phyloP scores from a whole-genome alignment of 2,113 vertebrate species.

The Boulengeromyrus knoepffleri region DNA sequence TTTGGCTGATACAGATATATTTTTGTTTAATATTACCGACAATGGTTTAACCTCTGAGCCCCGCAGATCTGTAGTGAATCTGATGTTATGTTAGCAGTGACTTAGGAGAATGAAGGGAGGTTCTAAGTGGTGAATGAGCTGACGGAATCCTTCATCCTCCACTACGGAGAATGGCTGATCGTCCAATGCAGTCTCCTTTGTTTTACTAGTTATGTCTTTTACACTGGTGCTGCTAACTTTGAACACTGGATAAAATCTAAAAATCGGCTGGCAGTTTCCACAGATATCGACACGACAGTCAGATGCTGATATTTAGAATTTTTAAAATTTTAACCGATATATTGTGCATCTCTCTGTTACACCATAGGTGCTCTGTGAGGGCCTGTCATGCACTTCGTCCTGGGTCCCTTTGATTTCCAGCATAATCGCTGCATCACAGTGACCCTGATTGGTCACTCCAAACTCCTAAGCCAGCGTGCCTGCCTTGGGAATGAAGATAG shows the following conservation, averaged over 20 bases:
- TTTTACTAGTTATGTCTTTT: neutral
- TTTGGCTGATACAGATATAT: neutral
- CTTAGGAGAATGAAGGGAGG: neutral
- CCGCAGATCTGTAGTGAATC: neutral
- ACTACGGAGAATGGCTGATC: neutral
- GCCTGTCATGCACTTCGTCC: neutral
- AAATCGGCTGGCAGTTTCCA: neutral
- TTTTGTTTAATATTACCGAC: neutral
- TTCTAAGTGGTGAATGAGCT: neutral
- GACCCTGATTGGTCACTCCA: neutral
- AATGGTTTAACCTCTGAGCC: neutral
- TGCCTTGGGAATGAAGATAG: neutral
- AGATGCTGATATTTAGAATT: neutral
- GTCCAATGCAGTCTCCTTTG: neutral
- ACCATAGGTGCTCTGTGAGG: neutral
- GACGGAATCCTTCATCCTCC: neutral
- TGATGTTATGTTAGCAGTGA: neutral
- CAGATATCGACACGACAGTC: neutral
- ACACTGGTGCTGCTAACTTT: neutral
- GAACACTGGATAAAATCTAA: neutral
- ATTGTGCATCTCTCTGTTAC: neutral
- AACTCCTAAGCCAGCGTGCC: neutral
- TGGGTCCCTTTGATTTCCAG: neutral
- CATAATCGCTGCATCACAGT: neutral
- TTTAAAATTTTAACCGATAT: neutral